Evolutionary conservation across 2,888 invertebrate species (phyloP).

Genomic region (Cantharis nigra): DNA sequence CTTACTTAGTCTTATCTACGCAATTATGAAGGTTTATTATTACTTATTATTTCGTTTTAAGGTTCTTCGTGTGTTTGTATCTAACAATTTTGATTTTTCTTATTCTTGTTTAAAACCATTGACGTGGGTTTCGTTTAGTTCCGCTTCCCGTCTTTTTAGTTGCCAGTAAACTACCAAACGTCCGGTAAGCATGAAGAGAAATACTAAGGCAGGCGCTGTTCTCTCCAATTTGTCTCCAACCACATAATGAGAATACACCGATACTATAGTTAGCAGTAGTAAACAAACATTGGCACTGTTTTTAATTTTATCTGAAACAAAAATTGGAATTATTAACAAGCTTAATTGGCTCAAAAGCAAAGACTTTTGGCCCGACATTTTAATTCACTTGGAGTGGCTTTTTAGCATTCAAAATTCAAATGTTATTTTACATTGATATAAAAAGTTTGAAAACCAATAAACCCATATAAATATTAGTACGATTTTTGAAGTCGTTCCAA

Average conservation of each 20-base stretch:
- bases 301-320: conserved; percentile 82
- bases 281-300: conserved; percentile 86
- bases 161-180: conserved; percentile 83
- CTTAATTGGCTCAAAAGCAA: too few species aligned
- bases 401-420: not conserved
- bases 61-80: not conserved
- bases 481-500: not conserved
- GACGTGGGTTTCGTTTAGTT: conserved; percentile 44
- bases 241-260: conserved; percentile 91
- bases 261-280: conserved; percentile 82
- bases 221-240: conserved; percentile 91
- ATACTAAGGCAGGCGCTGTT: conserved; percentile 87
- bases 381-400: too few species aligned
- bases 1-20: not conserved
- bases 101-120: conserved; percentile 55
- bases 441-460: not conserved
- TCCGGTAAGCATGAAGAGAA: conserved; percentile 90
- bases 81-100: conserved; percentile 20
- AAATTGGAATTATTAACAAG: conserved; percentile 13
- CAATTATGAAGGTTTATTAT: not conserved
- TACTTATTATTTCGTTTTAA: not conserved
- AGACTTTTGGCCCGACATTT: too few species aligned
- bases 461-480: not conserved
- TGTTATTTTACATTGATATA: not conserved
- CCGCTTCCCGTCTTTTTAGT: conserved; percentile 57